A percentile compares a stretch with the other conserved stretches of the same genome.
These are phyloP conservation scores for Furcula furcula DNA, from an alignment of 2,888 invertebrate genomes.

Conservation along the genomic window DNA sequence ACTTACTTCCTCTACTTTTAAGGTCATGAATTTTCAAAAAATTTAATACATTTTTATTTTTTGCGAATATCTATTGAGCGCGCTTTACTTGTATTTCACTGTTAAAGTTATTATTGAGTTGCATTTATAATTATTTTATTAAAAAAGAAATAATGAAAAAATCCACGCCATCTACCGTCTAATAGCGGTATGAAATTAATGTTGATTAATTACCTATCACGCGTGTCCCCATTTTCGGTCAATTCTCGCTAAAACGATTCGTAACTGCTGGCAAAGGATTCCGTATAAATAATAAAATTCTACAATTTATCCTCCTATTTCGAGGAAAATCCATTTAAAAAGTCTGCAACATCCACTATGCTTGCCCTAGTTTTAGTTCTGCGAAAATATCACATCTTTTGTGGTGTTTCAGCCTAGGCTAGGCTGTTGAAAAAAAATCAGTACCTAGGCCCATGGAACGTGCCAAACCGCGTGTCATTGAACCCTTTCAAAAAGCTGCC, in stretches of 20 bases:
- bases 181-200: conserved; percentile 51
- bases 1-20: no score
- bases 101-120: no score
- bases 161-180: conserved; percentile 63
- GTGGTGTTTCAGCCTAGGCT: conserved; percentile 50
- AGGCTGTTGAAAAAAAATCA: conserved; percentile 61
- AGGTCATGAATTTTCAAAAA: no score
- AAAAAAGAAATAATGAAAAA: no score
- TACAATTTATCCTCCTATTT: conserved; percentile 44
- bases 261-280: conserved; percentile 27
- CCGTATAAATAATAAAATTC: conserved; percentile 26
- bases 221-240: conserved; percentile 57
- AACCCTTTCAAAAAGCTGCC: conserved; percentile 67
- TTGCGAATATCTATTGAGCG: no score
- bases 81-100: no score
- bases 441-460: conserved; percentile 60
- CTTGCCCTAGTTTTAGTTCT: conserved; percentile 67
- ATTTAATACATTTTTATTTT: no score
- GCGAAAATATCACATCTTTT: conserved; percentile 64
- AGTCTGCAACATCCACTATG: conserved; percentile 46
- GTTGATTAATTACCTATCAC: conserved; percentile 44
- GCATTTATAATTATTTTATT: no score
- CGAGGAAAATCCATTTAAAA: conserved; percentile 55
- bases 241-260: conserved; percentile 48
- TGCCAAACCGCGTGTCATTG: conserved; percentile 77